These are phyloP conservation scores for Coenobita brevimanus DNA, from an alignment of 1,140 invertebrate species.

Conservation along the genomic window DNA sequence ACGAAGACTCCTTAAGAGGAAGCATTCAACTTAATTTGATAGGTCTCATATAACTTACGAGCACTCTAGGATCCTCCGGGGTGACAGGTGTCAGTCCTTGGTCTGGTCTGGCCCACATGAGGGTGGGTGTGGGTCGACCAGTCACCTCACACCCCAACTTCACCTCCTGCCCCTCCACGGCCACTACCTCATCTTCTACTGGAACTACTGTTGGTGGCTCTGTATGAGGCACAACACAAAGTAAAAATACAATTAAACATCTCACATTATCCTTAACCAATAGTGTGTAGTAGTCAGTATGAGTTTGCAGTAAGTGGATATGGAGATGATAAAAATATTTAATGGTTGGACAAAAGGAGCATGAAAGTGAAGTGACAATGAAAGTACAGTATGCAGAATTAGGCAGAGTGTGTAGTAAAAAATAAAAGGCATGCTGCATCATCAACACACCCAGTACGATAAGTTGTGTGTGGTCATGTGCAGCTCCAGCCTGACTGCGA, in stretches of 20 bases:
- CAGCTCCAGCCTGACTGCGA: conserved; percentile 40
- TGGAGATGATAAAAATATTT: too few relatives aligned
- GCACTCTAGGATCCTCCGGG: conserved; percentile 54
- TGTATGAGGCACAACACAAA: conserved; percentile 1
- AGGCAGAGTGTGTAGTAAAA: too few relatives aligned
- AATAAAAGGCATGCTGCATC: too few relatives aligned
- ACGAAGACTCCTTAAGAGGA: too few relatives aligned
- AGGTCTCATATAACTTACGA: background rate
- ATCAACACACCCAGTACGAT: conserved; percentile 70
- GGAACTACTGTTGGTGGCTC: conserved; percentile 38
- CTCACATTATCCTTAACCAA: background rate
- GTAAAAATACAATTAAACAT: background rate
- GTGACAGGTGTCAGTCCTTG: conserved; percentile 36
- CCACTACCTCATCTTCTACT: conserved; percentile 36
- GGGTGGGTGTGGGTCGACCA: conserved; percentile 72
- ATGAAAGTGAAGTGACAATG: too few relatives aligned
- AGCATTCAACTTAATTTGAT: too few relatives aligned
- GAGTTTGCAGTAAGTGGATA: too few relatives aligned
- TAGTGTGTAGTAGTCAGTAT: too few relatives aligned
- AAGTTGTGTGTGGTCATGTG: conserved; percentile 25
- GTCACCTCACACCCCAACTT: conserved; percentile 70
- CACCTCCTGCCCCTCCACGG: conserved; percentile 58
- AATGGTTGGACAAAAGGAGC: too few relatives aligned
- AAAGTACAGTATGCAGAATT: too few relatives aligned
- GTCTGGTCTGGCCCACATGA: conserved; percentile 71